phyloP scores from a whole-genome alignment of 2,888 invertebrate genomes.

The Malthinus seriepunctatus region DNA sequence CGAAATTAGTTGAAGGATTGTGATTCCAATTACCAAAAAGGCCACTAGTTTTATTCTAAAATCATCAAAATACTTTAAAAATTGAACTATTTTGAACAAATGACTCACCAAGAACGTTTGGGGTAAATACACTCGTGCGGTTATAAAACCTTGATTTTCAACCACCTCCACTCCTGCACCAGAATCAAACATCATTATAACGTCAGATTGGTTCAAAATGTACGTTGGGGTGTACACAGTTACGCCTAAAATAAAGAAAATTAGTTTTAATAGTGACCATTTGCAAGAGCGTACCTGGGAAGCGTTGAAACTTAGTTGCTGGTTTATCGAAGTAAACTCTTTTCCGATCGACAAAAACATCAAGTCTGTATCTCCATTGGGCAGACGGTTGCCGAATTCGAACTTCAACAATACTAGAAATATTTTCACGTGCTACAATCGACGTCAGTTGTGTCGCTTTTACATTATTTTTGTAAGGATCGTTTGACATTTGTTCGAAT shows the following conservation, averaged over 20 bases:
- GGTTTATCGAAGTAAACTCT: slow-evolving; percentile 87
- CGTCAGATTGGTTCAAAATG: slow-evolving; percentile 90
- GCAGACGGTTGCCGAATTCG: slow-evolving; percentile 80
- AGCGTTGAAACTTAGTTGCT: slow-evolving; percentile 87
- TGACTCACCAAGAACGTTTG: slow-evolving; percentile 84
- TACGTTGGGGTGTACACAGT: slow-evolving; percentile 90
- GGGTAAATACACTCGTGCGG: slow-evolving; percentile 82
- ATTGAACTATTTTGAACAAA: no score
- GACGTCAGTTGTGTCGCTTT: slow-evolving; percentile 82
- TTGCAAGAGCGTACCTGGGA: slow-evolving; percentile 65
- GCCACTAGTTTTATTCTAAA: slow-evolving; percentile 86
- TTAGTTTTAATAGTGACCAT: neutral
- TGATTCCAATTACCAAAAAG: slow-evolving; percentile 91
- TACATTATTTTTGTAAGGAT: slow-evolving; percentile 70
- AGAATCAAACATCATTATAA: slow-evolving; percentile 91
- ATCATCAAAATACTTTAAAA: slow-evolving; percentile 27
- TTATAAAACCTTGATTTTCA: slow-evolving; percentile 85
- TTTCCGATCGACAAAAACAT: slow-evolving; percentile 86
- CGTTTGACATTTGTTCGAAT: slow-evolving; percentile 75
- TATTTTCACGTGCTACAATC: slow-evolving; percentile 82
- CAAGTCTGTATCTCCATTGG: slow-evolving; percentile 89
- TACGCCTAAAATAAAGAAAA: slow-evolving; percentile 63
- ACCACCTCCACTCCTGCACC: slow-evolving; percentile 92
- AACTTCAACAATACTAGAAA: slow-evolving; percentile 85
- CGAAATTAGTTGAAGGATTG: slow-evolving; percentile 80